Evolutionary conservation across 2,888 invertebrate genomes (phyloP), one percentile per base, ranked within the genome.

Genomic region (Microctonus aethiopoides): DNA sequence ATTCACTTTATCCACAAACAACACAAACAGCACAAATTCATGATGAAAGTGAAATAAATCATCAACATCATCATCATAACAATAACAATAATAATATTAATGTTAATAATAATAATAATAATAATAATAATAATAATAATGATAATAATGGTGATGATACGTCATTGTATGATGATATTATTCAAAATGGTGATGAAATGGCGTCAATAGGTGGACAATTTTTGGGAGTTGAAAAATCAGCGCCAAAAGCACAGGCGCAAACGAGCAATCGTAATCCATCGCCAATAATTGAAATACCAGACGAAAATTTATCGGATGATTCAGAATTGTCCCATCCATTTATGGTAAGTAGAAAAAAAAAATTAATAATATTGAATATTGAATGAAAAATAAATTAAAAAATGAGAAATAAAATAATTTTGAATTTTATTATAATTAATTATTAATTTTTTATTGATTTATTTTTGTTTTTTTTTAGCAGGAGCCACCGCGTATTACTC

Each of bases 91-190:
- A 36, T 36, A 36, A 36, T 36, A 36, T 4, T 5, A 10, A 16
- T 46, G 7, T 16, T 16, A 46, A 46, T n/a, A 46, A 16, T 16
- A n/a, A 46, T 46, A 46, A 46, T 7, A 46, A 46, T 7, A n/a
- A 46, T 16, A n/a, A 46, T 4, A 3, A 46, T 20, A 16, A 46
- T 16, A n/a, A 46, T 7, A n/a, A 46, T 16, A n/a, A 46, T 4
- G 3, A 46, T 20, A 16, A 46, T 16, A n/a, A 46, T 24, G 88
- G 87, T 26, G 88, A 87, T 56, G 89, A 89, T 63, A 86, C 88
- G 4, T 80, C 81, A 13, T 85, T 89, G 77, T 91, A 91, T 78
- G 91, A 91, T 77, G 91, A 91, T 79, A 89, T 91, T 39, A 89
- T 91, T 69, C 90, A 90, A 78, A 89, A 90, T 77, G 89, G 89